phyloP scores from a whole-genome alignment of 2,113 vertebrate genomes.

The Chionis minor region DNA sequence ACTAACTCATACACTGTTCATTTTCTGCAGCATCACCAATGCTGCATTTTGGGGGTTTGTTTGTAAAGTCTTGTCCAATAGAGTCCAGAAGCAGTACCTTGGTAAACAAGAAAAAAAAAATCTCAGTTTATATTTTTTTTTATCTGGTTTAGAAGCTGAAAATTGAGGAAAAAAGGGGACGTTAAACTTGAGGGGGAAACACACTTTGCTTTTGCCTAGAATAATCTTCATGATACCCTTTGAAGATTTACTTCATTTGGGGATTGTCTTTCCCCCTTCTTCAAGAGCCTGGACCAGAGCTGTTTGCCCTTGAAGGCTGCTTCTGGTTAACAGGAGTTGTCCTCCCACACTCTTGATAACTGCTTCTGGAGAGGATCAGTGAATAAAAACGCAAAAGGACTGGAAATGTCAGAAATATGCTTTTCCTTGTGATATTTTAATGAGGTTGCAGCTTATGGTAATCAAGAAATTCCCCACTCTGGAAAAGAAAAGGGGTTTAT shows the following conservation, averaged over 20 bases:
- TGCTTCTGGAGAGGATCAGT: not conserved
- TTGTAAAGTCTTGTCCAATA: not conserved
- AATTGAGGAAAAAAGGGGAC: accelerated
- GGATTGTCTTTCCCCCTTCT: not conserved
- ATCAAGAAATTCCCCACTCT: conserved; percentile 39
- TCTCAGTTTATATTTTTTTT: not conserved
- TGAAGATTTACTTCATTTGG: conserved; percentile 30
- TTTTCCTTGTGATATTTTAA: conserved; percentile 52
- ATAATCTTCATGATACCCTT: not conserved
- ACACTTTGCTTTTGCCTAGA: not conserved
- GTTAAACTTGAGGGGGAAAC: not conserved
- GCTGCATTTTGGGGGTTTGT: not conserved
- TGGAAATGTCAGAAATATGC: conserved; percentile 23
- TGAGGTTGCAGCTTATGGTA: conserved; percentile 48
- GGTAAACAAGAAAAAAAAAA: not conserved
- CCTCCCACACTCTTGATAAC: conserved; percentile 34
- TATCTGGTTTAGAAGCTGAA: not conserved
- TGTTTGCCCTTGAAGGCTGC: conserved; percentile 43
- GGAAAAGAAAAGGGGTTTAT: conserved; percentile 31
- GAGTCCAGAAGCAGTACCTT: not conserved
- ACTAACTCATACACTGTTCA: not conserved
- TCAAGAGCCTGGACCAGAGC: not conserved
- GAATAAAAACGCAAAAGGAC: not conserved
- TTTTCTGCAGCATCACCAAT: not conserved
- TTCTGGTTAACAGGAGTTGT: conserved; percentile 32